phyloP scores from a whole-genome alignment of 30 jellyfish, hydroid and myxozoan species.

The Phacellophora camtschatica region DNA sequence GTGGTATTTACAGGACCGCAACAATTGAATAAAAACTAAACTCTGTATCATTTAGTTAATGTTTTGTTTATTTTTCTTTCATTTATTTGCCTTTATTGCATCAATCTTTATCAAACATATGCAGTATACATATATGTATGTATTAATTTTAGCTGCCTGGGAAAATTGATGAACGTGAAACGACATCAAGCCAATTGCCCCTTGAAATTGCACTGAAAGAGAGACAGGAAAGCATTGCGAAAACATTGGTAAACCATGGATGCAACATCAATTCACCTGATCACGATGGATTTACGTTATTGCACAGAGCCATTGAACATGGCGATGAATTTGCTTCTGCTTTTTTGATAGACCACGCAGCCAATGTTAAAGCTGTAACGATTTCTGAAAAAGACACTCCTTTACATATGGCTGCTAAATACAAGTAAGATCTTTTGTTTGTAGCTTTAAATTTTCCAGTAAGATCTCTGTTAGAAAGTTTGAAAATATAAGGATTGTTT shows the following conservation, averaged over 20 bases:
- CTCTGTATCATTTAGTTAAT: too few species aligned
- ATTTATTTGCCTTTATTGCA: too few species aligned
- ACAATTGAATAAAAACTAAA: too few species aligned
- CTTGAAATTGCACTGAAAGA: conserved; percentile 83
- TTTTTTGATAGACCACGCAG: conserved; percentile 83
- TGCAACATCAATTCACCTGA: conserved; percentile 81
- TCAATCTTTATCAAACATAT: too few species aligned
- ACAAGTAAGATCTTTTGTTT: conserved; percentile 58
- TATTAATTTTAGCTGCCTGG: conserved; percentile 89
- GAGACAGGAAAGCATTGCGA: conserved; percentile 90
- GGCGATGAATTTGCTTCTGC: conserved; percentile 90
- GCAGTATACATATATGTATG: too few species aligned
- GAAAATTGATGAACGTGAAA: conserved; percentile 75
- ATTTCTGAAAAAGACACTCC: conserved; percentile 51
- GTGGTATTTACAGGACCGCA: too few species aligned
- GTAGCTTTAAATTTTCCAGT: too few species aligned
- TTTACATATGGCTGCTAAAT: conserved; percentile 83
- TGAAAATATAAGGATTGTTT: too few species aligned
- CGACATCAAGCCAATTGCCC: conserved; percentile 66
- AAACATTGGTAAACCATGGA: conserved; percentile 81
- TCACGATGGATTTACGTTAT: conserved; percentile 73
- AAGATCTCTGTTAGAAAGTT: neutral
- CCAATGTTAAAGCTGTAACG: conserved; percentile 82
- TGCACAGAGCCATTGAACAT: conserved; percentile 65
- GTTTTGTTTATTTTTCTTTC: too few species aligned